Conservation (phyloP, 2,888 invertebrate species). For the Volucella inflata region DNA sequence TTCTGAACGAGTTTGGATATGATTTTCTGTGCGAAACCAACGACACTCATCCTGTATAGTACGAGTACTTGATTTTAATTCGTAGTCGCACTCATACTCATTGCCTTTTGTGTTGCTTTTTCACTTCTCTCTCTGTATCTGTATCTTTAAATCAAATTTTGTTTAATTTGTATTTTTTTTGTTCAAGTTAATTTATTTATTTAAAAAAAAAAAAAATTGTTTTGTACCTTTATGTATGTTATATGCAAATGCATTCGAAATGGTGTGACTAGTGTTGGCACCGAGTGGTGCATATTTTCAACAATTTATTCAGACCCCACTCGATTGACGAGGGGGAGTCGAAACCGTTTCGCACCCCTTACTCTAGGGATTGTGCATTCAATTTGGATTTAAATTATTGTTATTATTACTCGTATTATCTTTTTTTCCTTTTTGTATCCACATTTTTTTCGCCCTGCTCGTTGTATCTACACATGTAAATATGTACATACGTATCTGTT, state of each 20-base stretch:
- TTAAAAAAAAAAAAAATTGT: neutral
- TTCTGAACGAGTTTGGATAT: neutral
- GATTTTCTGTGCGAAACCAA: conserved; percentile 21
- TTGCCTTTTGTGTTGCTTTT: conserved; percentile 29
- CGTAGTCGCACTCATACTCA: too few species aligned
- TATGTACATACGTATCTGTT: too few species aligned
- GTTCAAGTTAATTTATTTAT: too few species aligned
- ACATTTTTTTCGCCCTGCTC: conserved; percentile 1
- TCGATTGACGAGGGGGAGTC: conserved; percentile 8
- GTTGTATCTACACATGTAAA: too few species aligned
- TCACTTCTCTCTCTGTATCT: conserved; percentile 19
- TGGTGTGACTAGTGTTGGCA: conserved; percentile 20
- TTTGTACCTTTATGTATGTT: conserved; percentile 2
- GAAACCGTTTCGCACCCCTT: conserved; percentile 48
- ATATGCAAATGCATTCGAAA: conserved; percentile 57
- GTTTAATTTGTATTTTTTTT: neutral
- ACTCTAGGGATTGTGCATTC: conserved; percentile 54
- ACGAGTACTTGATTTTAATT: conserved; percentile 23
- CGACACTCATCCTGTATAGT: conserved; percentile 15
- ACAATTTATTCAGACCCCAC: neutral
- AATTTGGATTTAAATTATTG: conserved; percentile 12
- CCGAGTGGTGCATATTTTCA: conserved; percentile 35
- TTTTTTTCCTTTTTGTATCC: conserved; percentile 10
- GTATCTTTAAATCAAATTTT: neutral
- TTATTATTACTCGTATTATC: neutral